Base-by-base conservation (phyloP, 2,888 invertebrate genomes). In the Macropis europaea region DNA sequence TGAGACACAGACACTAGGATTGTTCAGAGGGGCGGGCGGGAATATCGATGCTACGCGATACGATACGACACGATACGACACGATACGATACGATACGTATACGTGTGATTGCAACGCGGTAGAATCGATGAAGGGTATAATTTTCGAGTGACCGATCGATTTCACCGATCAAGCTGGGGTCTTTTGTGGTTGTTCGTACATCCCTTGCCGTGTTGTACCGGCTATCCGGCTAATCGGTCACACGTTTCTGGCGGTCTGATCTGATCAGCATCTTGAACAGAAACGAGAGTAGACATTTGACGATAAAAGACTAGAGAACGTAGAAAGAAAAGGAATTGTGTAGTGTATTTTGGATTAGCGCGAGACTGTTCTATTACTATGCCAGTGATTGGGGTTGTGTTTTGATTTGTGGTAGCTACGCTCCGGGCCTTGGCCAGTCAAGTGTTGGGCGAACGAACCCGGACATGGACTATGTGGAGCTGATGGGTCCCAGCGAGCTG, bases 351-450 rank as follows among this genome's bases (percentile, higher is more conserved):
- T 22, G 50, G 57, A 52, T 52, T 70, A 62, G 52, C 42, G 40
- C 52, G 42, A 66, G 53, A 34, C 30, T 28, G 34, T 47, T 64
- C 36, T 34, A 61, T 64, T 69, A 60, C 45, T 50, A 71, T 89
- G 89, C 90, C 89, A 89, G 89, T 90, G 89, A 90, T 90, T 90
- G 90, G 89, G 81, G 89, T 90, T 89, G 90, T 90, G 89, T 87
- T 89, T 89, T 88, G 82, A 80, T 87, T 85, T 87, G 85, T 82
- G 79, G 76, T 85, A 90, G 90, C 84, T 89, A 90, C 82, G 89
- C 89, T 88, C 88, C 90, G 84, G 90, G 89, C 84, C 88, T 86
- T 82, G 83, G 88, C 85, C 89, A 90, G 77, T 86, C 88, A 62
- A 81, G 82, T 69, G 83, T 86, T 69, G 87, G 87, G 74, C 86